Percentiles rank a stretch among this genome's conserved stretches.
Conservation (phyloP, 2,797 vertebrate genomes). For the Pyrocephalus nanus region DNA sequence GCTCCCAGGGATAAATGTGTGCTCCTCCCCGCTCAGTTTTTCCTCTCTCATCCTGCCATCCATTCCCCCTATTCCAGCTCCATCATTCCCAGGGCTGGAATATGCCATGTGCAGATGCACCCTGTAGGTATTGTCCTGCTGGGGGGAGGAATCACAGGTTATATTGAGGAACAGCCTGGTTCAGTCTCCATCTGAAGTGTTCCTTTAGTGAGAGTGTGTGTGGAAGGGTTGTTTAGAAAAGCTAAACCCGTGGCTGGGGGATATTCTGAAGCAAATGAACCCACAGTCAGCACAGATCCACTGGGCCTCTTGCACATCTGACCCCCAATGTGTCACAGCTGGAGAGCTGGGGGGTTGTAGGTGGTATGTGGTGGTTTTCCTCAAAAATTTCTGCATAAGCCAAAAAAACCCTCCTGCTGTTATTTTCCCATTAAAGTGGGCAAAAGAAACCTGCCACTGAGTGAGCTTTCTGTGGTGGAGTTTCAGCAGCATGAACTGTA, state of each 20-base stretch:
- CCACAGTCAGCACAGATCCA: not conserved
- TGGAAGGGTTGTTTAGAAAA: not conserved
- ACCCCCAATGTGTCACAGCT: not conserved
- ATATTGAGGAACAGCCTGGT: not conserved
- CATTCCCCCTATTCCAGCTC: not conserved
- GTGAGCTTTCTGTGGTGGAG: not conserved
- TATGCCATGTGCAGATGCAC: not conserved
- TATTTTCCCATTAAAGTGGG: not conserved
- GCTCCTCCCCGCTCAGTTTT: not conserved
- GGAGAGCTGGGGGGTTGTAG: not conserved
- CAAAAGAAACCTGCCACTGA: not conserved
- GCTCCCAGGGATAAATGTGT: not conserved
- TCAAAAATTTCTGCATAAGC: not conserved
- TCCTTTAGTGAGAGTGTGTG: not conserved
- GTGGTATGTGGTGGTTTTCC: not conserved
- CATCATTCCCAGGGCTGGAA: not conserved
- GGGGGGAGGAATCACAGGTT: not conserved
- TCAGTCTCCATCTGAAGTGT: not conserved
- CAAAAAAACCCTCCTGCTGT: not conserved
- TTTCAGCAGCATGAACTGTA: not conserved
- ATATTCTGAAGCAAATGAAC: not conserved
- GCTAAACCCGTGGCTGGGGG: not conserved
- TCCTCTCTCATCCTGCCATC: not conserved
- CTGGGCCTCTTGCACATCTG: not conserved
- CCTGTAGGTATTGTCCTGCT: not conserved